Evolutionary conservation across 2,888 invertebrate genomes (phyloP).

Genomic region (Temnothorax rugatulus): DNA sequence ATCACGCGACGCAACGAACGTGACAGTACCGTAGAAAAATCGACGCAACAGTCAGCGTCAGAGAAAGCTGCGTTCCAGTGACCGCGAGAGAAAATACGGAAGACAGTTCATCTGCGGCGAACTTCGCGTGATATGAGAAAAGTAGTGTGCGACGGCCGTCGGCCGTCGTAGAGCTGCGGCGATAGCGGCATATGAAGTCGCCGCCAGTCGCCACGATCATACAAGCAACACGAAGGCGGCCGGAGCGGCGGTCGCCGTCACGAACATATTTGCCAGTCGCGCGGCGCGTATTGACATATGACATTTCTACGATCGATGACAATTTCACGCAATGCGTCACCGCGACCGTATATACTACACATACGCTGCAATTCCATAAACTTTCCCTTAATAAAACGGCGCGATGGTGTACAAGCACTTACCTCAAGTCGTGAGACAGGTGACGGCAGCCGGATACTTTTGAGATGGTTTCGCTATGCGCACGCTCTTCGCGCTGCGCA

Average conservation of each 20-base stretch:
- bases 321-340: constrained; percentile 11
- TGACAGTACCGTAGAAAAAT: no score
- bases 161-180: neutral
- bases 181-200: neutral
- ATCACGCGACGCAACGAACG: neutral
- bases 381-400: neutral
- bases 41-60: no score
- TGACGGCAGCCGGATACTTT: constrained; percentile 48
- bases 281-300: constrained; percentile 6
- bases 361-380: neutral
- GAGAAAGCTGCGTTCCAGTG: constrained; percentile 3
- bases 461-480: constrained; percentile 31
- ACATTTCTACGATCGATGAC: neutral
- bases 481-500: constrained; percentile 46
- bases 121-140: neutral
- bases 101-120: neutral
- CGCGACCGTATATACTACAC: neutral
- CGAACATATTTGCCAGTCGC: constrained; percentile 46
- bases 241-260: neutral
- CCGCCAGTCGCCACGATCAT: neutral
- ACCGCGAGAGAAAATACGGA: neutral
- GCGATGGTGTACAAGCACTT: constrained; percentile 26
- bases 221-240: neutral
- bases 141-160: neutral
- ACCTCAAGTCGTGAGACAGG: constrained; percentile 28